Percentiles rank a stretch among this genome's conserved stretches.
Evolutionary conservation across 2,113 vertebrate genomes (phyloP).

Genomic region (Rhynchomys soricoides): DNA sequence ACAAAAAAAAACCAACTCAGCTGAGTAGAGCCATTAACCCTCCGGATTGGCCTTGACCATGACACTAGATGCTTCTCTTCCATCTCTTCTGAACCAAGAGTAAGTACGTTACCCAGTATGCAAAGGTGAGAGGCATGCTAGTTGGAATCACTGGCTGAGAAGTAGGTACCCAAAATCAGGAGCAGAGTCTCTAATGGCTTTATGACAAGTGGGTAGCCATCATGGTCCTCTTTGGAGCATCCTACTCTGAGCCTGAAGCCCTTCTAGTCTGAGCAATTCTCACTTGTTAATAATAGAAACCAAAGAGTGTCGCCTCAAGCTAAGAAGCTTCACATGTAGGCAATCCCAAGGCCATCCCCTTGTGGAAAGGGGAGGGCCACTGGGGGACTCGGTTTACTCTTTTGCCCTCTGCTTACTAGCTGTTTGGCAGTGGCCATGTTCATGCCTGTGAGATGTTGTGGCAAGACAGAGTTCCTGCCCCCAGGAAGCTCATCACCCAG

Average conservation of each 20-base stretch:
- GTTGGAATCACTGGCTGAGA: neutral
- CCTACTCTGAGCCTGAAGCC: neutral
- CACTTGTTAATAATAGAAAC: neutral
- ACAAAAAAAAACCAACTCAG: neutral
- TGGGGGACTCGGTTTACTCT: neutral
- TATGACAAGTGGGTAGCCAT: neutral
- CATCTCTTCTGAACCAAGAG: neutral
- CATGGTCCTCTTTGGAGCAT: neutral
- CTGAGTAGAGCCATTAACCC: neutral
- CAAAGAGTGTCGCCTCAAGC: neutral
- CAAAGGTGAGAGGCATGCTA: neutral
- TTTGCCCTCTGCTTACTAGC: neutral
- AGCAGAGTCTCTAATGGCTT: neutral
- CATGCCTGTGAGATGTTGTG: neutral
- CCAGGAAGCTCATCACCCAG: neutral
- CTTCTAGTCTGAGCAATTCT: neutral
- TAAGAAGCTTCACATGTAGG: neutral
- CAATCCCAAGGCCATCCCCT: neutral
- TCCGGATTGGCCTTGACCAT: neutral
- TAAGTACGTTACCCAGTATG: neutral
- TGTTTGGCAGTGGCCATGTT: neutral
- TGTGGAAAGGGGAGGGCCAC: neutral
- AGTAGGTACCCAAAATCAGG: neutral
- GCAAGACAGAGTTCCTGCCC: neutral
- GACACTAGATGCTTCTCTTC: neutral